Evolutionary conservation across 92 coral and sea anemone species (phyloP), one percentile per base, ranked within the genome.

Genomic region (Epizoanthus illoricatus): DNA sequence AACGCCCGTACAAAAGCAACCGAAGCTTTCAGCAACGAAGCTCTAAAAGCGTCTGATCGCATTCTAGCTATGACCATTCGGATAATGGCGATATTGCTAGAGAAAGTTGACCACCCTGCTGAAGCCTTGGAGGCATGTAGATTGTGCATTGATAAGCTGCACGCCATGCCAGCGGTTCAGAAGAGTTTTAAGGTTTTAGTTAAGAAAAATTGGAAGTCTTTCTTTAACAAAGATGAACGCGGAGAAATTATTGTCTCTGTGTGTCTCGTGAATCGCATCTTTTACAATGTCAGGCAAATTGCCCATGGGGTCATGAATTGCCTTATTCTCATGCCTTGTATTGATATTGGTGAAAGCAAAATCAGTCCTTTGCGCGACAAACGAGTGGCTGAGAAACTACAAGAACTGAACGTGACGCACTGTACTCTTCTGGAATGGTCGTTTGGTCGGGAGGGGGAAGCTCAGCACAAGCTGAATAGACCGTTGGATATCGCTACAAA

Each of bases 21-120:
- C 40, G 66, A 63, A 42, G 87, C 87, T 56, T 84, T 84, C 60
- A 23, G 49, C 63, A 74, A 75, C 66, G 62, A 74, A 64, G 78
- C 83, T 2, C 64, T 85, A 18, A 21, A 33, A 10, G 42, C 47
- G 52, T 39, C 70, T 54, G 87, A 85, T 28, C 81, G 87, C 60
- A 65, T 85, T 55, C 84, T 62, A 9, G 87, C 84, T 12, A 75
- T 79, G 84, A 47, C 24, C 18, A 20, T 74, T 39, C 81, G 87
- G 42, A 57, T 84, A 1, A 84, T 84, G 74, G 67, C 80, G 65
- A 82, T 55, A 16, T 1, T 69, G 20, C 8, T 69, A 3, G 74
- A 69, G 74, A 19, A 69, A 33, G 74, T 69, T 5, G 74, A 69
- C 15, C 0, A 69, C 45, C 43, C 40, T 21, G 1, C 4, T 1